These are phyloP conservation scores for Hycleus cichorii DNA, from an alignment of 1,140 invertebrate species.

Conservation along the genomic window DNA sequence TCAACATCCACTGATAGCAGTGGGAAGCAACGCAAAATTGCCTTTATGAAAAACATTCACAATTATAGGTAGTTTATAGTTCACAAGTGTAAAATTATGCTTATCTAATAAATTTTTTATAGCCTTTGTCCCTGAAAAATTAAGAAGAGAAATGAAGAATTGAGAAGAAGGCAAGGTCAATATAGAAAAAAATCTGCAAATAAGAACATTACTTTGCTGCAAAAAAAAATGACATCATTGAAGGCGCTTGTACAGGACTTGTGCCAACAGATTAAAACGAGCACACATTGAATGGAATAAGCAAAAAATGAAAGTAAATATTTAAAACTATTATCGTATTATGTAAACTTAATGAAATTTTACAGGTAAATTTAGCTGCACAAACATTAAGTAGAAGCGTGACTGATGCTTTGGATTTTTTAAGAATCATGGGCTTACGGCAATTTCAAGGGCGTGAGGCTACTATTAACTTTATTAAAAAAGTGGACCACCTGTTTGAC, in stretches of 20 bases:
- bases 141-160: neutral
- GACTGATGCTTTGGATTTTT: constrained; percentile 18
- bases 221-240: neutral
- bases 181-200: too few relatives aligned
- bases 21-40: too few relatives aligned
- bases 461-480: constrained; percentile 11
- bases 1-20: too few relatives aligned
- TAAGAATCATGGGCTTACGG: neutral
- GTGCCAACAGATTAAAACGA: too few relatives aligned
- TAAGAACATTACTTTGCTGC: too few relatives aligned
- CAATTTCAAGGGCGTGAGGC: constrained; percentile 3
- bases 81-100: neutral
- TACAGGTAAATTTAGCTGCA: constrained; percentile 10
- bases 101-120: neutral
- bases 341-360: too few relatives aligned
- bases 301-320: too few relatives aligned
- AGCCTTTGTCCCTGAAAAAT: neutral
- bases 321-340: too few relatives aligned
- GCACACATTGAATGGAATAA: too few relatives aligned
- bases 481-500: constrained; percentile 9
- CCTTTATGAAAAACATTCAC: too few relatives aligned
- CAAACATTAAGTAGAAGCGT: constrained; percentile 17
- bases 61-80: neutral
- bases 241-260: too few relatives aligned
- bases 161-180: too few relatives aligned